Conservation (phyloP, 2,797 vertebrate genomes). For the Antrozous pallidus region DNA sequence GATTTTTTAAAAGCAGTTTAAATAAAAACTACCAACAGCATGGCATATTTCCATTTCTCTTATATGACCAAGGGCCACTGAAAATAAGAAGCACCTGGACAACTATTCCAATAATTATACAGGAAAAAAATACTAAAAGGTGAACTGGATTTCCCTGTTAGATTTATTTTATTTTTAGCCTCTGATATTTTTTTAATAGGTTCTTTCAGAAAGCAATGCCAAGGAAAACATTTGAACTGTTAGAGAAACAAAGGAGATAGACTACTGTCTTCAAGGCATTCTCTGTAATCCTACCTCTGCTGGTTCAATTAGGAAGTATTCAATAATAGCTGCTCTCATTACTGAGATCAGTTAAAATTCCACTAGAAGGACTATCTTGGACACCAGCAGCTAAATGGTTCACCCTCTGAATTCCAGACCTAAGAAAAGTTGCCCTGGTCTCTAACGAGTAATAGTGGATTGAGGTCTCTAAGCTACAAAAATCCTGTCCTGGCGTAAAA, state of each 20-base stretch:
- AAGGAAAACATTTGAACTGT: constrained; percentile 75
- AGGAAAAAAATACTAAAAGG: constrained; percentile 43
- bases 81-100: constrained; percentile 74
- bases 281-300: constrained; percentile 59
- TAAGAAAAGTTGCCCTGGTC: constrained; percentile 82
- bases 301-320: constrained; percentile 77
- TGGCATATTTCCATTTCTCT: constrained; percentile 80
- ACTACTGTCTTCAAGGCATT: constrained; percentile 54
- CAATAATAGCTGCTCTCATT: constrained; percentile 76
- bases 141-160: constrained; percentile 55
- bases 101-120: constrained; percentile 48
- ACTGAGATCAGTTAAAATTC: constrained; percentile 76
- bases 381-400: constrained; percentile 78
- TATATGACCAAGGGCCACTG: constrained; percentile 78
- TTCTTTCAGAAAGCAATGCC: constrained; percentile 59
- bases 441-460: constrained; percentile 86
- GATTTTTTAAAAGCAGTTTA: constrained; percentile 81
- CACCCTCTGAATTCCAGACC: constrained; percentile 79
- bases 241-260: constrained; percentile 51
- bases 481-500: constrained; percentile 85
- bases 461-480: constrained; percentile 87
- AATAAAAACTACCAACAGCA: constrained; percentile 83
- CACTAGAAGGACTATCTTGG: constrained; percentile 74
- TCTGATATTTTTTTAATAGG: constrained; percentile 71
- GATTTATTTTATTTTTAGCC: constrained; percentile 45